Percentiles rank a stretch among this genome's conserved stretches.
phyloP scores from a whole-genome alignment of 2,797 vertebrate genomes.

The Falco columbarius region DNA sequence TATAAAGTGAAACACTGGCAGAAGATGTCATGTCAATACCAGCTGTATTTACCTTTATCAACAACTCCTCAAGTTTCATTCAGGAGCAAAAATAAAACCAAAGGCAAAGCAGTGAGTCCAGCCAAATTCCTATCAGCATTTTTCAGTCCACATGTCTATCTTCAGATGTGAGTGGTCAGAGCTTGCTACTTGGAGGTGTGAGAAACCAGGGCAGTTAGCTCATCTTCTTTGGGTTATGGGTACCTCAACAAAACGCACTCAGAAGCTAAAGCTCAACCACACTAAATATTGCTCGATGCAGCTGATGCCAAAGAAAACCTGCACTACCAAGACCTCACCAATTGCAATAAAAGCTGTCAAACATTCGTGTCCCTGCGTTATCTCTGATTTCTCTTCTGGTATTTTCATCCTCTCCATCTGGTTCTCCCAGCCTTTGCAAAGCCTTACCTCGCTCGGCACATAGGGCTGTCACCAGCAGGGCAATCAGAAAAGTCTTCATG shows the following conservation, averaged over 20 bases:
- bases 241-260: not conserved
- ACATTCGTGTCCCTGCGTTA: not conserved
- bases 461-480: conserved; percentile 41
- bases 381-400: not conserved
- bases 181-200: not conserved
- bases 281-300: rapidly evolving
- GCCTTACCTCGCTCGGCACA: conserved; percentile 59
- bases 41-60: not conserved
- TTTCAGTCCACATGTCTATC: not conserved
- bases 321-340: not conserved
- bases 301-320: not conserved
- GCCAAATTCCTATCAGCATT: not conserved
- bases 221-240: not conserved
- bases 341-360: not conserved
- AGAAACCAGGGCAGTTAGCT: not conserved
- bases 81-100: not conserved
- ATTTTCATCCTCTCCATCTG: not conserved
- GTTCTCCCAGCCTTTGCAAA: not conserved
- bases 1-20: not conserved
- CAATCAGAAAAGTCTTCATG: conserved; percentile 61
- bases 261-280: not conserved
- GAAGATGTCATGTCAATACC: not conserved
- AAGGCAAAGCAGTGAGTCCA: not conserved
- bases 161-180: not conserved
- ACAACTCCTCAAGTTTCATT: not conserved